These are phyloP conservation scores for Theretra japonica DNA, from an alignment of 2,888 invertebrate genomes.

Conservation along the genomic window DNA sequence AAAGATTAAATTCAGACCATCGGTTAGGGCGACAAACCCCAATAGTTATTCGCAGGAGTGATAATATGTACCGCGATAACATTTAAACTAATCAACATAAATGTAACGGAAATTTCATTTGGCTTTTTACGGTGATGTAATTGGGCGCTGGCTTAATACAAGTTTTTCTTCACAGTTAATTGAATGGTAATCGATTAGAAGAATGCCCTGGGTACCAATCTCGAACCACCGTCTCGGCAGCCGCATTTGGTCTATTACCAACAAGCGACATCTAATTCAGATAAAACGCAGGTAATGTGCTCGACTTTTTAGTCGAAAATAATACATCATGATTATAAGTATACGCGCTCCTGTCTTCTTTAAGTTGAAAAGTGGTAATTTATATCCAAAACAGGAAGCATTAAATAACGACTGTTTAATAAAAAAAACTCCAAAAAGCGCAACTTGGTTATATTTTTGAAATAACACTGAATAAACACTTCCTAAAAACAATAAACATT, in stretches of 20 bases:
- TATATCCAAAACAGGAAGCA: neutral
- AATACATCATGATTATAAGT: too few relatives aligned
- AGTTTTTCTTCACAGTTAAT: neutral
- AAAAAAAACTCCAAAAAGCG: neutral
- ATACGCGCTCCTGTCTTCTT: too few relatives aligned
- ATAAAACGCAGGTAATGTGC: too few relatives aligned
- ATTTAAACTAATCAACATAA: slow-evolving; percentile 21
- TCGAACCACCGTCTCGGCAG: too few relatives aligned
- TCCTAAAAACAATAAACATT: neutral
- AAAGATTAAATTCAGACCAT: slow-evolving; percentile 60
- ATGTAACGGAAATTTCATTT: slow-evolving; percentile 8
- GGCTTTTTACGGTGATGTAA: neutral
- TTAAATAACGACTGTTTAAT: neutral
- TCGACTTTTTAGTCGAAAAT: too few relatives aligned
- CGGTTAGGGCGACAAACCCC: slow-evolving; percentile 64
- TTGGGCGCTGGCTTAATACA: neutral
- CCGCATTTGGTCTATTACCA: too few relatives aligned
- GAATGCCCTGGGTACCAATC: neutral
- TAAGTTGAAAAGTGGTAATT: too few relatives aligned
- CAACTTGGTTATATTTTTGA: slow-evolving; percentile 1
- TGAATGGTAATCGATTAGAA: neutral
- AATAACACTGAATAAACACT: neutral
- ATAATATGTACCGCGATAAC: slow-evolving; percentile 5
- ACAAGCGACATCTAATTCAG: too few relatives aligned
- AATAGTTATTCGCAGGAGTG: slow-evolving; percentile 44